Evolutionary conservation across 2,888 invertebrate species (phyloP).

Genomic region (Drosophila engyochracea): DNA sequence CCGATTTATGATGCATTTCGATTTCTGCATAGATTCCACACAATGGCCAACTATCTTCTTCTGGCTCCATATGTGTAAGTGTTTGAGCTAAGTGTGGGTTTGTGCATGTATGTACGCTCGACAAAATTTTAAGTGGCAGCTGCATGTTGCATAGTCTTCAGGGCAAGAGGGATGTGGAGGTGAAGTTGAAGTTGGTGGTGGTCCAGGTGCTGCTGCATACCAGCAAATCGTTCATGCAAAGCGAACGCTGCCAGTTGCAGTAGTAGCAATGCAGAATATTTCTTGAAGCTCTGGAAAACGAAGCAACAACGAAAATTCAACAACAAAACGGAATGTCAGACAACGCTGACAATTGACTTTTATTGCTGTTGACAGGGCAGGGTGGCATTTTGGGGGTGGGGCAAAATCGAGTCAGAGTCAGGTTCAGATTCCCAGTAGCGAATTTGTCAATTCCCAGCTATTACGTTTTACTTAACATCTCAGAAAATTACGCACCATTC

Average conservation of each 20-base stretch:
- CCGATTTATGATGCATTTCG: constrained; percentile 76
- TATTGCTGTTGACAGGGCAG: constrained; percentile 72
- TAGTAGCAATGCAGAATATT: constrained; percentile 43
- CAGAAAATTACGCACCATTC: constrained; percentile 73
- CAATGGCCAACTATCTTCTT: constrained; percentile 1
- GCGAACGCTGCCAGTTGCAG: constrained; percentile 19
- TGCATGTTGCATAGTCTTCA: constrained; percentile 42
- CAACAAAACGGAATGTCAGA: constrained; percentile 50
- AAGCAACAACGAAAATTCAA: constrained; percentile 14
- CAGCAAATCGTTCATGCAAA: constrained; percentile 47
- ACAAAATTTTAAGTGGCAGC: constrained; percentile 75
- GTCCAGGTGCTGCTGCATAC: constrained; percentile 47
- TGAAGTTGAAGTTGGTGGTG: neutral
- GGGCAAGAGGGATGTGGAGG: constrained; percentile 10
- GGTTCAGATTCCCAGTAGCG: constrained; percentile 37
- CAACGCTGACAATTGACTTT: constrained; percentile 77
- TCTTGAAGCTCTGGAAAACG: constrained; percentile 22
- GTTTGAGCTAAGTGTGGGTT: neutral
- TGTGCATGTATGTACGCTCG: constrained; percentile 41
- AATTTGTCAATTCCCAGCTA: constrained; percentile 76
- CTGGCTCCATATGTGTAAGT: neutral
- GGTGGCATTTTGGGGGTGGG: constrained; percentile 1
- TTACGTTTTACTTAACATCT: constrained; percentile 73
- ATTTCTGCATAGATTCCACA: constrained; percentile 65
- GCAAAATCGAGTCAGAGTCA: constrained; percentile 18